Evolutionary conservation across 2,113 vertebrate genomes (phyloP), one percentile per base, ranked within the genome.

Genomic region (Notarius quadriscutis): DNA sequence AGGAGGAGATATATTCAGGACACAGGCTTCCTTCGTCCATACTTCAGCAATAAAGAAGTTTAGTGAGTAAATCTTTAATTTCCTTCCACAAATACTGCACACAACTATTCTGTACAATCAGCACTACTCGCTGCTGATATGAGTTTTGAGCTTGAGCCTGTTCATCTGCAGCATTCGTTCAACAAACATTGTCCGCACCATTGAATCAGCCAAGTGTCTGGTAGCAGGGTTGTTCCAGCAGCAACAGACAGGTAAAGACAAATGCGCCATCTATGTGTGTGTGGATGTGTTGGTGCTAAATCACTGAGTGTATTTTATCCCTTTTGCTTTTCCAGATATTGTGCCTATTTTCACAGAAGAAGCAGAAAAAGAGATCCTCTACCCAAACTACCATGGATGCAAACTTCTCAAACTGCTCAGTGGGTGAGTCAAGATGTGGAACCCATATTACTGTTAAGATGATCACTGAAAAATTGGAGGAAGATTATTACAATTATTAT

Each of bases 171-270:
- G 98, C 41, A 89, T 98, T 86, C 98, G 98, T 81, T 99, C 98
- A 88, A 97, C 96, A 90, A 99, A 99, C 89, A 97, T 99, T 81
- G 91, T 93, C 85, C 96, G 97, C 91, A 99, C 98, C 88, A 95
- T 99, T 92, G 97, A 99, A 91, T 98, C 98, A 30, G 96, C 97
- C 51, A 96, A 94, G 48, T 99, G 97, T 90, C 94, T 99, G 90
- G 92, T 99, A 85, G 98, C 98, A 72, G 98, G 98, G 27, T 94
- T 99, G 88, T 99, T 97, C 91, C 96, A 96, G 89, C 95, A 95
- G 91, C 95, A 97, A 88, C 97, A 97, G 92, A 93, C 95, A 95
- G 98, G 98, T 99, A 92, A 81, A 60, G 30, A 34, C 63, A 51
- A 25, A 2, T 12, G 11, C 53, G 11, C 53, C 53, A 9, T 72